A percentile compares a stretch with the other conserved stretches of the same genome.
These are phyloP conservation scores for Chloroceryle inda DNA, from an alignment of 2,797 vertebrate genomes.

Conservation along the genomic window DNA sequence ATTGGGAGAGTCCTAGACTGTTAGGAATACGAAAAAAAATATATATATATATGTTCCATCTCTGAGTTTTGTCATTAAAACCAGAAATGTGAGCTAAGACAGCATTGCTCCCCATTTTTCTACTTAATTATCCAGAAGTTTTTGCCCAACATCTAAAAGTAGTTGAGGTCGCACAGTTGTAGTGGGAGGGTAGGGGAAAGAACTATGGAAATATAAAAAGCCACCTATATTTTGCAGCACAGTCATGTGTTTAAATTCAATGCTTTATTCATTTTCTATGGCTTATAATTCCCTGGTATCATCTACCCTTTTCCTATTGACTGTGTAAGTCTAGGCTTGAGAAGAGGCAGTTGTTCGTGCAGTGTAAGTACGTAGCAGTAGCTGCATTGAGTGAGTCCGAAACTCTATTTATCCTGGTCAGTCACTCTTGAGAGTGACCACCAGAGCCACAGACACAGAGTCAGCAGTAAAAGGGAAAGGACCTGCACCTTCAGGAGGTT, in stretches of 20 bases:
- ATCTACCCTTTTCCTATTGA: background rate
- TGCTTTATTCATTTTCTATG: background rate
- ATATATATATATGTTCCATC: background rate
- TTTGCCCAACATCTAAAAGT: background rate
- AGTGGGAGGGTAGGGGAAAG: background rate
- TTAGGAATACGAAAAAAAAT: background rate
- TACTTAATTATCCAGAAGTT: background rate
- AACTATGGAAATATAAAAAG: background rate
- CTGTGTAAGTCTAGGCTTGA: accelerated
- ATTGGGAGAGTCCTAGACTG: background rate
- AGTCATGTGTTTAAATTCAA: background rate
- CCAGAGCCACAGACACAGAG: accelerated
- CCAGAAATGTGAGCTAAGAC: background rate
- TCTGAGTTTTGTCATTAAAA: background rate
- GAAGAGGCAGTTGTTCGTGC: background rate
- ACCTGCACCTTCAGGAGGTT: background rate
- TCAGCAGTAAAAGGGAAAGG: background rate
- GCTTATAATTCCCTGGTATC: background rate
- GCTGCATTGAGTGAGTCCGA: background rate
- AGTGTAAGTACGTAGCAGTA: background rate
- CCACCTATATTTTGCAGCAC: background rate
- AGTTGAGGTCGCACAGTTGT: background rate
- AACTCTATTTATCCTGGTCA: background rate
- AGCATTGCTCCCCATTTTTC: background rate
- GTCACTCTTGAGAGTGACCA: background rate